Percentiles rank a stretch among this genome's conserved stretches.
These are phyloP conservation scores for Oryzias melastigma DNA, from an alignment of 2,113 vertebrate species.

Conservation along the genomic window DNA sequence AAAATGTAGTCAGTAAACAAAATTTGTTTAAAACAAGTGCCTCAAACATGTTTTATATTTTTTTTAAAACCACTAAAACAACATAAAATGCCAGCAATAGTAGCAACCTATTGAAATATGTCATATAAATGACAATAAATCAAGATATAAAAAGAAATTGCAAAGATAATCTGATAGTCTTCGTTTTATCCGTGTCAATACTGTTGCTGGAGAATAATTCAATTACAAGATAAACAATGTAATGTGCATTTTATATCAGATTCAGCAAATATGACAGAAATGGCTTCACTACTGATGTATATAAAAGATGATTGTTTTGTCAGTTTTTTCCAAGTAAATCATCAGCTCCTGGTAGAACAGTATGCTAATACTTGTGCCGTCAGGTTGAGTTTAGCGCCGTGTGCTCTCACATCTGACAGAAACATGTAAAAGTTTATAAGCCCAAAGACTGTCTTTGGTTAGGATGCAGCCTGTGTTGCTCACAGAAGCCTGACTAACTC, in stretches of 20 bases:
- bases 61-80: conserved; percentile 23
- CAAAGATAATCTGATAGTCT: conserved; percentile 5
- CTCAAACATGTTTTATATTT: conserved; percentile 38
- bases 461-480: conserved; percentile 16
- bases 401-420: conserved; percentile 9
- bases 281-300: neutral
- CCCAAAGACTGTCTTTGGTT: conserved; percentile 9
- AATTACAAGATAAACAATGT: conserved; percentile 5
- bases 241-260: conserved; percentile 8
- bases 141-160: conserved; percentile 11
- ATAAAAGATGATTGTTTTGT: neutral
- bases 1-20: conserved; percentile 37
- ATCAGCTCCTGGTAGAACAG: neutral
- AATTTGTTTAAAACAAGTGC: conserved; percentile 66
- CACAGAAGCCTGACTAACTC: conserved; percentile 28
- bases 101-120: conserved; percentile 13
- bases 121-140: conserved; percentile 1
- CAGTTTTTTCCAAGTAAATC: neutral
- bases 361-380: conserved; percentile 1
- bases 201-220: conserved; percentile 9
- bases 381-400: conserved; percentile 3
- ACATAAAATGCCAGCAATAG: conserved; percentile 2
- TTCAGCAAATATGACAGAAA: neutral
- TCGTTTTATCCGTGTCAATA: neutral
- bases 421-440: conserved; percentile 16